Percentiles rank a stretch among this genome's conserved stretches.
Conservation (phyloP, 2,113 vertebrate genomes). For the Nicator chloris region DNA sequence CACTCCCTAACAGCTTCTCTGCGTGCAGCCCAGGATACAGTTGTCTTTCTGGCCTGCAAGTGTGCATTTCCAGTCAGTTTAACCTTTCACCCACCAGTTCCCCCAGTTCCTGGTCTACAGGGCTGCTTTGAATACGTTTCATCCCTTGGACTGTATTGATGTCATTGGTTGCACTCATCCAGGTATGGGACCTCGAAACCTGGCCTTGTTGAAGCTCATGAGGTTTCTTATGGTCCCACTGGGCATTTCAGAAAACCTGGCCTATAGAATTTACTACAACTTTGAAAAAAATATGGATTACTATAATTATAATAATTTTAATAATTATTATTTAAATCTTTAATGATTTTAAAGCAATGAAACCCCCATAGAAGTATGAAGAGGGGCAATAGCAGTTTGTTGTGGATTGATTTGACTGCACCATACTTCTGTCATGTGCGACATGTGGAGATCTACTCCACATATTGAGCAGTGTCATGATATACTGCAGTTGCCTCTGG, state of each 20-base stretch:
- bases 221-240: background rate
- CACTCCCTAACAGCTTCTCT: background rate
- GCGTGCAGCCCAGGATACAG: background rate
- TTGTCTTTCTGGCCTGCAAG: background rate
- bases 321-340: background rate
- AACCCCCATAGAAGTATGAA: background rate
- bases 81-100: background rate
- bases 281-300: background rate
- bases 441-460: background rate
- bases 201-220: background rate
- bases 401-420: background rate
- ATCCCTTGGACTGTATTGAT: background rate
- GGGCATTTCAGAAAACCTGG: background rate
- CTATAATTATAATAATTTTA: too few species aligned
- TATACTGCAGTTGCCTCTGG: background rate
- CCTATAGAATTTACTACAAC: background rate
- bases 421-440: background rate
- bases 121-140: background rate
- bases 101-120: background rate
- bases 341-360: background rate
- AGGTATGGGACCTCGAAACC: background rate
- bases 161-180: background rate
- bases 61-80: accelerated
- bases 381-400: background rate
- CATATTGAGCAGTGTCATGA: background rate